Percentiles rank a stretch among this genome's conserved stretches.
Conservation (phyloP, 2,113 vertebrate species). For the Murina feae region DNA sequence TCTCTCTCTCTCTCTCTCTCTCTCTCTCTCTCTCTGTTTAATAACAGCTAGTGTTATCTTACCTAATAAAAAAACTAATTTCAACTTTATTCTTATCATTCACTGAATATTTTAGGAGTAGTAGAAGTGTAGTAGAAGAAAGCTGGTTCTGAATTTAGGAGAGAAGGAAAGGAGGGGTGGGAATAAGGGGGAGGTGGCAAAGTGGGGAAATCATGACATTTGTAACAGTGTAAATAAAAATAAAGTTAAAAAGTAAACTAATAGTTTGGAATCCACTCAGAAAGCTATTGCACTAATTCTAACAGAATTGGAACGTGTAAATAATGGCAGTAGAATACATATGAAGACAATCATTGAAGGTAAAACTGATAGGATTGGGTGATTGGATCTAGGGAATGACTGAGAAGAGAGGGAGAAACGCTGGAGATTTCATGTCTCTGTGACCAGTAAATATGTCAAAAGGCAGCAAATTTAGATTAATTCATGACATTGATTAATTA, state of each 20-base stretch:
- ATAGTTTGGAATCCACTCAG: neutral
- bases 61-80: neutral
- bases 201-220: no score
- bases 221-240: no score
- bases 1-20: no score
- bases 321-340: accelerated
- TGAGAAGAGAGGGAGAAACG: neutral
- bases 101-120: neutral
- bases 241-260: neutral
- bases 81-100: neutral
- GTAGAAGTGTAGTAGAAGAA: neutral
- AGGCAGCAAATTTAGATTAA: neutral
- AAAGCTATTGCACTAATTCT: neutral
- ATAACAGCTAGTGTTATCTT: neutral
- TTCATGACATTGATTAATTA: neutral
- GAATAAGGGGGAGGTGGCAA: no score
- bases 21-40: no score
- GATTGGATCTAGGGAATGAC: neutral
- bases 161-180: no score
- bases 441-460: neutral
- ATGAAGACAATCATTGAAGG: neutral
- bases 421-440: neutral
- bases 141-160: neutral
- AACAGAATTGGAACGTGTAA: neutral
- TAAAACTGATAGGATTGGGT: neutral